A percentile compares a stretch with the other conserved stretches of the same genome.
phyloP scores from a whole-genome alignment of 1,140 invertebrate species.

The Lucilia cuprina region DNA sequence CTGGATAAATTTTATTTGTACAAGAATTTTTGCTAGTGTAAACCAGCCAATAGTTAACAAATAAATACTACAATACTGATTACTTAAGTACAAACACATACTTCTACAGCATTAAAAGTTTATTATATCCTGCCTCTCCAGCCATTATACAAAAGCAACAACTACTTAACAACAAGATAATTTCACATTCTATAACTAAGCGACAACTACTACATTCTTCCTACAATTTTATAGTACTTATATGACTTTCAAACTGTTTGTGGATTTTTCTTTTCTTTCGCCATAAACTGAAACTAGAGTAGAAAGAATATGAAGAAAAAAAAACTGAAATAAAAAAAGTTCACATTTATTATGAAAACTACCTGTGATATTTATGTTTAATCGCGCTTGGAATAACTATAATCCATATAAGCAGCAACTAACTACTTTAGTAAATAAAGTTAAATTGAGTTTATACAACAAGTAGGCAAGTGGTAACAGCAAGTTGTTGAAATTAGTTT shows the following conservation, averaged over 20 bases:
- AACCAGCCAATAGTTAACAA: neutral
- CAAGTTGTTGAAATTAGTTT: no score
- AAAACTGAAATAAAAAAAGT: neutral
- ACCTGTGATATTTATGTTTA: conserved; percentile 6
- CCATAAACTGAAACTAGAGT: neutral
- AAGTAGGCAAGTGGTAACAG: neutral
- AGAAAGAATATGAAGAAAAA: neutral
- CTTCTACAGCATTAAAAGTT: neutral
- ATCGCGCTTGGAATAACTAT: conserved; percentile 9
- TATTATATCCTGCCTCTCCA: neutral
- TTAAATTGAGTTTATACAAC: conserved; percentile 9
- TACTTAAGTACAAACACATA: neutral
- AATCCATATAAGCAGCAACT: conserved; percentile 1
- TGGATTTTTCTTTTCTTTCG: neutral
- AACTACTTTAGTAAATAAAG: conserved; percentile 8
- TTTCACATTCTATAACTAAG: neutral
- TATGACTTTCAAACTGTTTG: neutral
- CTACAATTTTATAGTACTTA: neutral
- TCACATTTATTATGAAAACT: conserved; percentile 1
- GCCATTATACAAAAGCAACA: neutral
- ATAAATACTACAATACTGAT: neutral
- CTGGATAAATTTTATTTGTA: no score
- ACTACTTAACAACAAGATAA: neutral
- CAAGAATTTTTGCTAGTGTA: no score
- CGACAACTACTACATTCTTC: neutral